Evolutionary conservation across 30 jellyfish, hydroid and myxozoan genomes (phyloP), one percentile per base, ranked within the genome.

Genomic region (Chrysaora quinquecirrha): DNA sequence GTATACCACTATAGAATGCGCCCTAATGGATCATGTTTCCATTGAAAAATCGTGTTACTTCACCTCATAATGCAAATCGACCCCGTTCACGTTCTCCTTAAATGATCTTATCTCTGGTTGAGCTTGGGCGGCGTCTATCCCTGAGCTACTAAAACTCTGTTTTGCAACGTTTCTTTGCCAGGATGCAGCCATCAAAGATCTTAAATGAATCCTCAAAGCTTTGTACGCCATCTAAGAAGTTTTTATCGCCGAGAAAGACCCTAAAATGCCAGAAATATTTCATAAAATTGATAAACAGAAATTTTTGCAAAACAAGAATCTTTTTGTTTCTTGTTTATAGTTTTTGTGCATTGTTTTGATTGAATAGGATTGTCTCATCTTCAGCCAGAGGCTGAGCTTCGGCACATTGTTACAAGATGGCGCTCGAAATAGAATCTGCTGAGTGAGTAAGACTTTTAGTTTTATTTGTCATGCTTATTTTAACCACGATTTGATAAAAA

Each of bases 341-440:
- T 43, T 43, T 43, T 25, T 58, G 23, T 58, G 72, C 28, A 25
- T 4, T n/a, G 12, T 58, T 22, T 4, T 6, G 28, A 58, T 58
- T 58, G 31, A 58, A 25, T 25, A 4, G 32, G 23, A 20, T 25
- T 10, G 21, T 58, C 32, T 58, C 72, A 10, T 58, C 23, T 6
- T 20, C 72, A 58, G 22, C 6, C 10, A 19, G 32, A 58, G 32
- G 68, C 68, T 52, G 68, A 2, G 68, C 2, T 52, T 52, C 29
- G 19, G 68, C 68, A 20, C 68, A 52, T 52, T 52, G 68, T 52
- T 19, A 38, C 87, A 89, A 90, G 64, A 90, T 90, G 97, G 96
- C 97, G 94, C 94, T 90, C 0, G 97, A 90, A 85, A 96, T 90
- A 24, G 97, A 90, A 69, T 90, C 97, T n/a, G 96, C 96, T 0